Base-by-base conservation (phyloP, 2,797 vertebrate species). In the Poeciliopsis gracilis region DNA sequence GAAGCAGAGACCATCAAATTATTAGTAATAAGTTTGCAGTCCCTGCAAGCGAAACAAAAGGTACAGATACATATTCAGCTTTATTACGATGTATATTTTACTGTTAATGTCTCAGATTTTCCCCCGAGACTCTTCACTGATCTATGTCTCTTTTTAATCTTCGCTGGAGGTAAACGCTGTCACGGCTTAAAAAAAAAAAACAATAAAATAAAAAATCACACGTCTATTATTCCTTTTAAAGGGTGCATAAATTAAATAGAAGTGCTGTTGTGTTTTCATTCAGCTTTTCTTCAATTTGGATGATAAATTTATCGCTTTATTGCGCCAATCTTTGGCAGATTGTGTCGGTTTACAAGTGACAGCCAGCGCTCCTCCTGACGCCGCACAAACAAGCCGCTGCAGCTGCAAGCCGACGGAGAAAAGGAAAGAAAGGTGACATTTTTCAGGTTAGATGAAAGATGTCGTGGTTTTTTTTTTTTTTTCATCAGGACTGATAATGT, bases 401-500 rank as follows among this genome's bases (percentile, higher is more conserved):
- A 70, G 85, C 84, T 82, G 47, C 47, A 76, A 72, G 72, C 72
- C 66, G 30, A 78, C 25, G 76, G 81, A 1, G 76, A 86, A 87
- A 81, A 82, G 13, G 79, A 82, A 86, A 91, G 85, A 87, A 81
- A 84, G 79, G 77, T 87, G 84, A 88, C 88, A 89, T 93, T 91
- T 92, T 83, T 89, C 82, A 80, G 86, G 86, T 92, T 69, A 87
- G 83, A 91, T 90, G 87, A 92, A 93, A 90, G 89, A 87, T 90
- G 75, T 73, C 75, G 46, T 79, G 41, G 16, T 70, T 75, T 57
- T 73, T 47, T 73, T 36, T 38, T 38, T 74, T 49, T 74, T 92
- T 93, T 93, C 90, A 90, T 92, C 77, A 87, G 75, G 87, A 86
- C 86, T 93, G 88, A 92, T 92, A 93, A 93, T 91, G 84, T 75